Conservation (phyloP, 1,140 invertebrate species). For the Leptoteleia sp. region DNA sequence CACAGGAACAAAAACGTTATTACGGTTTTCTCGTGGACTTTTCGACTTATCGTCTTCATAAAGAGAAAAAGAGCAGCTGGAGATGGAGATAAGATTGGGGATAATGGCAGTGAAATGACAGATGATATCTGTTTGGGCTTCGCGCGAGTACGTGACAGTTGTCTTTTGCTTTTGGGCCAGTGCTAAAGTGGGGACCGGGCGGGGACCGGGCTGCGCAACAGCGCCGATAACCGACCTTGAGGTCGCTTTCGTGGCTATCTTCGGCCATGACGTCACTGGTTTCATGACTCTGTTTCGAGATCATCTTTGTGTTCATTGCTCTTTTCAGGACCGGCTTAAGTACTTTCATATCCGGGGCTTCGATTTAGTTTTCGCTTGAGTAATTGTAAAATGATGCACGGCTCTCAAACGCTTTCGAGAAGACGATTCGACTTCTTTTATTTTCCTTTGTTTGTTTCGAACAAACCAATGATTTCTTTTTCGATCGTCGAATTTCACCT, state of each 20-base stretch:
- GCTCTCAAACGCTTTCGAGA: slow-evolving; percentile 32
- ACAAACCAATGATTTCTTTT: slow-evolving; percentile 44
- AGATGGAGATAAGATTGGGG: slow-evolving; percentile 39
- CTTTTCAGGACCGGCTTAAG: slow-evolving; percentile 41
- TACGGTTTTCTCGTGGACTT: slow-evolving; percentile 45
- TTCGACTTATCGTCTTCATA: slow-evolving; percentile 18
- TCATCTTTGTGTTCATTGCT: slow-evolving; percentile 50
- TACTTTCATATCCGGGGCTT: slow-evolving; percentile 55
- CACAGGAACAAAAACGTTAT: slow-evolving; percentile 31
- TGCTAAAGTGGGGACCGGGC: slow-evolving; percentile 11
- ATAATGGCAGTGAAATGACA: slow-evolving; percentile 39
- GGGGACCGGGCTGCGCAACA: too few relatives aligned
- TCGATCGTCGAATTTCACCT: slow-evolving; percentile 41
- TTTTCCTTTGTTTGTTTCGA: slow-evolving; percentile 16
- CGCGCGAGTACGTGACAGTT: slow-evolving; percentile 38
- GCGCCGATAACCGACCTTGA: slow-evolving; percentile 49
- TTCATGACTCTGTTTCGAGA: slow-evolving; percentile 42
- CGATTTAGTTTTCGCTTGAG: slow-evolving; percentile 46
- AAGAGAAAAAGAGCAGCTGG: slow-evolving; percentile 14
- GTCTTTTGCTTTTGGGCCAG: slow-evolving; percentile 20
- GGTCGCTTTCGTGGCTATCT: slow-evolving; percentile 58
- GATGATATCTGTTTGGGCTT: slow-evolving; percentile 35
- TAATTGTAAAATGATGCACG: slow-evolving; percentile 57
- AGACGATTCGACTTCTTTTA: slow-evolving; percentile 16
- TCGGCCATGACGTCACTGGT: slow-evolving; percentile 43